Base-by-base conservation (phyloP, 2,888 invertebrate genomes). In the Tridacna gigas region DNA sequence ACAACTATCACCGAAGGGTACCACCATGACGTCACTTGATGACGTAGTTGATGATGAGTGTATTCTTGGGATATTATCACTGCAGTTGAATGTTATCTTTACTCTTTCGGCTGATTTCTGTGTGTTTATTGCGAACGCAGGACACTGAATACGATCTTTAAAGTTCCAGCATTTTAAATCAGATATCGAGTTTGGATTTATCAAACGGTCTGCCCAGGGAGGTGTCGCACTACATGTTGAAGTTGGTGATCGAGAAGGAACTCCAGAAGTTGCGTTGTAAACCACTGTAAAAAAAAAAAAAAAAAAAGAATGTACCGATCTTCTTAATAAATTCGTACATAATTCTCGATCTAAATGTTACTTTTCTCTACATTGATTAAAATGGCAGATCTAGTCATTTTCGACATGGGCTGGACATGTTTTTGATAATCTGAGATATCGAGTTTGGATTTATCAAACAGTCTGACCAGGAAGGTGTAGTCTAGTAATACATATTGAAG, bases 1-100 rank as follows among this genome's bases (percentile, higher is more conserved):
- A 71, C 89, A 89, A 26, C 73, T 65, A 56, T 81, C 75, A 7
- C 74, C 74, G 28, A 86, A 87, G 22, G 77, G 74, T 37, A 87
- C 56, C 13, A 51, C 26, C 25, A 74, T 66, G 11, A 82, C 69
- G 51, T 79, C 79, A 26, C 4, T 12, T 51, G 74, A 63, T 45
- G 26, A 28, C 48, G 65, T 77, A 22, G 81, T 67, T 22, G 20
- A 20, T 66, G 45, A 28, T 48, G 20, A 37, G 12, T 28, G 45
- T 15, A 73, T 47, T 18, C 63, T 13, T 15, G 25, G 25, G 18
- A 18, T 12, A 65, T 37, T 15, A 7, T 22, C 28, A 15, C 56
- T 26, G 51, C 79, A 79, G 15, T 65, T 11, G 13, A 79, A 67
- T 25, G 25, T 7, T 13, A 74, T 56, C 25, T 61, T 74, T 9